These are phyloP conservation scores for Gandaritis pyraliata DNA, from an alignment of 2,888 invertebrate genomes.

Conservation along the genomic window DNA sequence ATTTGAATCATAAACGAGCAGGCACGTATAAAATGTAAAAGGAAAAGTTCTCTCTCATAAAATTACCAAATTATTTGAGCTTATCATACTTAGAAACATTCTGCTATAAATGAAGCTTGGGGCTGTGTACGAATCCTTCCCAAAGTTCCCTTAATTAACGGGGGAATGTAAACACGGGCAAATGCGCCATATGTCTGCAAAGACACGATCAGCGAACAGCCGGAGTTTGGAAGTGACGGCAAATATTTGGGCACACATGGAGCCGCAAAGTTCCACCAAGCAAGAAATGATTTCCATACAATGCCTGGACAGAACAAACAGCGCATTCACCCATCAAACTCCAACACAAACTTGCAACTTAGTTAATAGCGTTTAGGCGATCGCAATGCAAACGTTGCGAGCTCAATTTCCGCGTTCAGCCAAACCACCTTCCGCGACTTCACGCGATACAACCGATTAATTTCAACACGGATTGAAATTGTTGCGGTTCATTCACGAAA, in stretches of 20 bases:
- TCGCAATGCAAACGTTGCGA: slow-evolving; percentile 62
- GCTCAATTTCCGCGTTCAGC: slow-evolving; percentile 56
- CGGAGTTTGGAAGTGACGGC: slow-evolving; percentile 65
- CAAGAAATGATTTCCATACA: slow-evolving; percentile 81
- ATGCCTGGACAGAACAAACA: slow-evolving; percentile 72
- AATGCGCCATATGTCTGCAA: slow-evolving; percentile 64
- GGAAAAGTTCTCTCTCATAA: slow-evolving; percentile 15
- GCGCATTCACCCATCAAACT: slow-evolving; percentile 75
- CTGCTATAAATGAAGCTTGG: slow-evolving; percentile 28
- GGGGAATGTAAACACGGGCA: slow-evolving; percentile 55
- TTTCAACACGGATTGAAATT: slow-evolving; percentile 40
- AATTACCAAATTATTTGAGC: slow-evolving; percentile 24
- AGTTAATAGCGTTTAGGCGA: slow-evolving; percentile 77
- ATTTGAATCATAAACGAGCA: background rate
- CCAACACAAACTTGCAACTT: slow-evolving; percentile 77
- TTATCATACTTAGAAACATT: slow-evolving; percentile 29
- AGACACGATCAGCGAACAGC: slow-evolving; percentile 68
- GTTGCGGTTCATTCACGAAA: slow-evolving; percentile 36
- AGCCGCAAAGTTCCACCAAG: slow-evolving; percentile 71
- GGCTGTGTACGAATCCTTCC: slow-evolving; percentile 28
- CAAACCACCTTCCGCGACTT: slow-evolving; percentile 41
- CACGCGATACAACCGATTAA: slow-evolving; percentile 41
- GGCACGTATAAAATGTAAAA: background rate
- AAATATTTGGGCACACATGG: slow-evolving; percentile 77
- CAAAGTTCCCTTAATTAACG: slow-evolving; percentile 57